These are phyloP conservation scores for Phrynocephalus versicolor DNA, from an alignment of 2,113 vertebrate genomes.

Conservation along the genomic window DNA sequence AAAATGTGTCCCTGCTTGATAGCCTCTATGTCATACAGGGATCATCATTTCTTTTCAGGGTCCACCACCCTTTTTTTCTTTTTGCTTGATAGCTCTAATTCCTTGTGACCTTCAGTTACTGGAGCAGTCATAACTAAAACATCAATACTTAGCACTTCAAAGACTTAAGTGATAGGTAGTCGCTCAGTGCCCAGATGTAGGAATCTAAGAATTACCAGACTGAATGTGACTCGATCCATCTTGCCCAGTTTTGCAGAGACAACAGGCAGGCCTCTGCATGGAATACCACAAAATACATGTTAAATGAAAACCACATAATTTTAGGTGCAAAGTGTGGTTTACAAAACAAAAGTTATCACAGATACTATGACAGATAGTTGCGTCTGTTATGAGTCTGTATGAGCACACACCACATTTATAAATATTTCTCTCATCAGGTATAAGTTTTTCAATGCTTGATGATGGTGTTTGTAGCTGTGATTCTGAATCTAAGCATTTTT, in stretches of 20 bases:
- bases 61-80: neutral
- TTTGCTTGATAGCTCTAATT: neutral
- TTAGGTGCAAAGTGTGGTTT: neutral
- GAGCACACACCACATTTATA: neutral
- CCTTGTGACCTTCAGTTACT: conserved; percentile 53
- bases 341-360: neutral
- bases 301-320: neutral
- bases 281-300: neutral
- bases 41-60: neutral
- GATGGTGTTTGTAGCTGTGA: neutral
- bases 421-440: neutral
- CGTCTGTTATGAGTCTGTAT: neutral
- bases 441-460: neutral
- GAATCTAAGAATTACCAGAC: neutral
- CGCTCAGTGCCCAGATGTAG: neutral
- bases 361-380: neutral
- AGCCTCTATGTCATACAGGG: conserved; percentile 31
- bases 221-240: neutral
- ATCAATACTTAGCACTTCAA: neutral
- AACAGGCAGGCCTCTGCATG: neutral
- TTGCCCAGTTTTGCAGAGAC: neutral
- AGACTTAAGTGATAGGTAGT: neutral
- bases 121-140: conserved; percentile 16
- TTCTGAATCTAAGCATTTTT: neutral
- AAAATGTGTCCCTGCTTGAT: conserved; percentile 70